A percentile compares a stretch with the other conserved stretches of the same genome.
These are phyloP conservation scores for Accipiter cooperii DNA, from an alignment of 2,113 vertebrate species.

Conservation along the genomic window DNA sequence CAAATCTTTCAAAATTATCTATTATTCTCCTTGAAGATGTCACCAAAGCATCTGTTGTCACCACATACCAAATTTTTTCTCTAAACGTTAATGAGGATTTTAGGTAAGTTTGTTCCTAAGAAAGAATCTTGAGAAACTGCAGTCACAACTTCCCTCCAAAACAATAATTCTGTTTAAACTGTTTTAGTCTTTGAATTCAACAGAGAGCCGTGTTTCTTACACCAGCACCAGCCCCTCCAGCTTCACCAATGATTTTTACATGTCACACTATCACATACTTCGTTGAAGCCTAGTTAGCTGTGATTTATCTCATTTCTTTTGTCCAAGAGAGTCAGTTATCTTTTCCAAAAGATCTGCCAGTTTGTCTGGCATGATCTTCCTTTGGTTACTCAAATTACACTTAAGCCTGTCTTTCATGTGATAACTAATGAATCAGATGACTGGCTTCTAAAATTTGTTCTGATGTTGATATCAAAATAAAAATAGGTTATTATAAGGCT, in stretches of 20 bases:
- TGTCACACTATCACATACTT: not conserved
- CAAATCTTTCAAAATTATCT: not conserved
- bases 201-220: not conserved
- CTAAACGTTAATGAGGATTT: not conserved
- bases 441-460: not conserved
- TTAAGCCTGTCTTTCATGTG: not conserved
- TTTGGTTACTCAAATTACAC: not conserved
- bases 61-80: fast-evolving
- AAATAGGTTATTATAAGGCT: not conserved
- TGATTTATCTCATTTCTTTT: not conserved
- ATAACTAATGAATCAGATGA: not conserved
- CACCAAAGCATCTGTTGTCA: not conserved
- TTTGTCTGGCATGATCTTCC: not conserved
- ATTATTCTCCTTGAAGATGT: not conserved
- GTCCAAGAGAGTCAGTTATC: not conserved
- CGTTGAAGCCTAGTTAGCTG: not conserved
- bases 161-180: not conserved
- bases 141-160: not conserved
- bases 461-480: not conserved
- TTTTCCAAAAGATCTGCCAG: not conserved
- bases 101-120: not conserved
- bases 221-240: not conserved
- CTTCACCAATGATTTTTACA: not conserved
- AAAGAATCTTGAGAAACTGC: not conserved
- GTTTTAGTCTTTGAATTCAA: not conserved